These are phyloP conservation scores for Amphilophus citrinellus DNA, from an alignment of 2,113 vertebrate genomes.

Conservation along the genomic window DNA sequence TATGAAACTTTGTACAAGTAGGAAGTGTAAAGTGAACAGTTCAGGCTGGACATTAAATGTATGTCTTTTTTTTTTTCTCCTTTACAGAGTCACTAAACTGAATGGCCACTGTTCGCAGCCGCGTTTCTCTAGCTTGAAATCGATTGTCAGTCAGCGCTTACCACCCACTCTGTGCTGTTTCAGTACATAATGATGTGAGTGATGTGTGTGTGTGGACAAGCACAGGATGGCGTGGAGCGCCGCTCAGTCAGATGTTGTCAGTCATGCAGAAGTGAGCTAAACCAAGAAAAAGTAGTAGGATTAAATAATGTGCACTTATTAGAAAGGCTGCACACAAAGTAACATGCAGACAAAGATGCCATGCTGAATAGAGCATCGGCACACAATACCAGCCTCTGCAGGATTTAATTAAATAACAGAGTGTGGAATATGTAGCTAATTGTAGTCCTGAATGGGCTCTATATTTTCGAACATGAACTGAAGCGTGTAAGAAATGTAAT, in stretches of 20 bases:
- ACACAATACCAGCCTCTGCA: background rate
- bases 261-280: conserved; percentile 31
- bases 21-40: fast-evolving
- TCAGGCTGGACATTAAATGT: background rate
- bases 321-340: conserved; percentile 19
- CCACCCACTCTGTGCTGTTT: conserved; percentile 56
- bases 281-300: conserved; percentile 36
- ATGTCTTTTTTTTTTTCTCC: background rate
- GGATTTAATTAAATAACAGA: conserved; percentile 16
- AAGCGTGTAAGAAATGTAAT: background rate
- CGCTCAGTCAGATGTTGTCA: conserved; percentile 49
- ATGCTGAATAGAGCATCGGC: background rate
- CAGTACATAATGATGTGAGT: conserved; percentile 57
- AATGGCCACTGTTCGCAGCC: conserved; percentile 1
- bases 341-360: conserved; percentile 13
- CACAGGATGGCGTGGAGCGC: conserved; percentile 30
- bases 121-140: conserved; percentile 33
- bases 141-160: conserved; percentile 46
- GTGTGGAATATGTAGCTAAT: background rate
- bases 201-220: conserved; percentile 57
- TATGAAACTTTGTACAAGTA: background rate
- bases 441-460: background rate
- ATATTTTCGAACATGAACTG: background rate
- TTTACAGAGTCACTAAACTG: conserved; percentile 3
- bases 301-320: conserved; percentile 31